Percentiles rank a stretch among this genome's conserved stretches.
Evolutionary conservation across 2,797 vertebrate species (phyloP).

Genomic region (Lagodon rhomboides): DNA sequence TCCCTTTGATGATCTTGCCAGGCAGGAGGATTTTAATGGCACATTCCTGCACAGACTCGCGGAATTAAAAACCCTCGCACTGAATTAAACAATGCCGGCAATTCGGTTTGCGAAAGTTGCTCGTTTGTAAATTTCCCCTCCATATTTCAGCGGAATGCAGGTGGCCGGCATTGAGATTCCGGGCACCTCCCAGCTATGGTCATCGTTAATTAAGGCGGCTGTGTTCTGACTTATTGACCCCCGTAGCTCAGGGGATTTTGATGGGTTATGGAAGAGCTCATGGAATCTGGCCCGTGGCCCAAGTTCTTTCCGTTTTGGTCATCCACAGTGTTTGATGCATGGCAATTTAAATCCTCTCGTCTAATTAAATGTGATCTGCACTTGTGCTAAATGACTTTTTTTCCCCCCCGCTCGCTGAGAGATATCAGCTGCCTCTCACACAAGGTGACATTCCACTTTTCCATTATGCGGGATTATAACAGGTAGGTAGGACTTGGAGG

Average conservation of each 20-base stretch:
- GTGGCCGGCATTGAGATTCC: constrained; percentile 81
- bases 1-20: constrained; percentile 42
- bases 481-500: constrained; percentile 84
- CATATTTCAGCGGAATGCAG: constrained; percentile 60
- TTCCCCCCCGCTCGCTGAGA: constrained; percentile 76
- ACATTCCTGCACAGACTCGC: constrained; percentile 35
- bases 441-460: constrained; percentile 91
- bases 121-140: constrained; percentile 62
- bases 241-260: constrained; percentile 86
- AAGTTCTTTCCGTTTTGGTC: constrained; percentile 83
- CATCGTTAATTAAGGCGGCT: constrained; percentile 90
- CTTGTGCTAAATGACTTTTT: constrained; percentile 90
- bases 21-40: constrained; percentile 51
- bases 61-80: constrained; percentile 30
- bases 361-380: constrained; percentile 91
- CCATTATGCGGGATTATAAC: constrained; percentile 89
- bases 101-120: constrained; percentile 39
- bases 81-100: constrained; percentile 52
- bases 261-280: constrained; percentile 87
- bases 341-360: constrained; percentile 89
- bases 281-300: constrained; percentile 87
- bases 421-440: constrained; percentile 88
- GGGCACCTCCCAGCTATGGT: constrained; percentile 79
- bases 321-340: constrained; percentile 88
- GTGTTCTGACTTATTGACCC: constrained; percentile 88